These are phyloP conservation scores for Xanthia togata DNA, from an alignment of 2,888 invertebrate species.

Conservation along the genomic window DNA sequence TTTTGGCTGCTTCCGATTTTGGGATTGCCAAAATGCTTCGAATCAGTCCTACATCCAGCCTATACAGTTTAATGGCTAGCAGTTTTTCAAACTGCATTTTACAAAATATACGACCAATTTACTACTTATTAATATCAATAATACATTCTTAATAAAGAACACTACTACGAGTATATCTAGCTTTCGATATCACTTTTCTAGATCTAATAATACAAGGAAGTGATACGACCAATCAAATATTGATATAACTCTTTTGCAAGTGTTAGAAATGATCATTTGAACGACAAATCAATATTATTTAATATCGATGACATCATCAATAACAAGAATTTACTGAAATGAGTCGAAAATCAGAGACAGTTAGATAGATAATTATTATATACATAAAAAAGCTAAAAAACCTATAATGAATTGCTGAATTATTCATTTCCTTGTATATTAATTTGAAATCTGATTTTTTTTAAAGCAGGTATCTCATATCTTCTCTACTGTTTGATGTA, in stretches of 20 bases:
- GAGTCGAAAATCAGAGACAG: conserved; percentile 57
- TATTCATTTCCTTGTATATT: conserved; percentile 57
- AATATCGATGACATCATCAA: conserved; percentile 22
- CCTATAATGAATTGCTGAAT: conserved; percentile 42
- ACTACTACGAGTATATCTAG: conserved; percentile 23
- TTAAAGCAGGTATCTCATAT: conserved; percentile 31
- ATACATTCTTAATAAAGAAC: conserved; percentile 7
- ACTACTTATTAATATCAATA: conserved; percentile 21
- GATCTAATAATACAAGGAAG: background rate
- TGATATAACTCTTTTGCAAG: background rate
- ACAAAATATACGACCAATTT: conserved; percentile 17
- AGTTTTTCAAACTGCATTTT: conserved; percentile 23
- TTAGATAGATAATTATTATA: conserved; percentile 56
- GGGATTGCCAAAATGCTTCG: too few relatives aligned
- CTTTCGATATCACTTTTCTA: background rate
- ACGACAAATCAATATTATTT: background rate
- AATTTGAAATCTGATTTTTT: conserved; percentile 49
- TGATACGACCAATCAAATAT: background rate
- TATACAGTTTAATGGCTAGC: conserved; percentile 16
- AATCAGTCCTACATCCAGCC: too few relatives aligned
- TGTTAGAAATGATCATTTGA: background rate
- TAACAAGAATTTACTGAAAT: conserved; percentile 61
- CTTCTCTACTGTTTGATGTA: conserved; percentile 35
- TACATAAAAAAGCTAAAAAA: conserved; percentile 41
- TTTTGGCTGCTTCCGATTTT: too few relatives aligned